Conservation (phyloP, 2,888 invertebrate species). For the Drosophila pseudotakahashii region DNA sequence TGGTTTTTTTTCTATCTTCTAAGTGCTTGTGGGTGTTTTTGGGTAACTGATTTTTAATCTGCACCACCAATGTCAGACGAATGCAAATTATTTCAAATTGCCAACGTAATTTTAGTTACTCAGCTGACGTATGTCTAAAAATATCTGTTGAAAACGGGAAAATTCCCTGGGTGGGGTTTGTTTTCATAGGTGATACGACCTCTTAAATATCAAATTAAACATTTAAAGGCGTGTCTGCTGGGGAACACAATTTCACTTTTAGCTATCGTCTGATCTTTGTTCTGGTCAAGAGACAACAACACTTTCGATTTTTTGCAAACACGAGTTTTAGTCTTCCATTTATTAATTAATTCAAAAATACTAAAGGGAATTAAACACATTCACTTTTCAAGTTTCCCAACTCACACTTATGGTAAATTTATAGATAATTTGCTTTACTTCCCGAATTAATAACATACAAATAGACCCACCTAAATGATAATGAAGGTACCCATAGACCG, state of each 20-base stretch:
- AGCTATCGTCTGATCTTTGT: not conserved
- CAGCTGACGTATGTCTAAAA: not conserved
- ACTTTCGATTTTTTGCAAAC: not conserved
- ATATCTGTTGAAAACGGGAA: not conserved
- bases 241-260: too few relatives aligned
- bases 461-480: not conserved
- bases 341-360: too few relatives aligned
- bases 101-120: not conserved
- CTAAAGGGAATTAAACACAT: not conserved
- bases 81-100: slow-evolving; percentile 53
- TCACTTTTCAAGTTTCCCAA: not conserved
- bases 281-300: not conserved
- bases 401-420: not conserved
- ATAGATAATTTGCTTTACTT: not conserved
- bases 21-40: slow-evolving; percentile 38
- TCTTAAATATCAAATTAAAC: not conserved
- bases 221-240: not conserved
- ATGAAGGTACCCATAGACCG: slow-evolving; percentile 16
- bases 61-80: slow-evolving; percentile 55
- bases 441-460: not conserved
- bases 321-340: too few relatives aligned
- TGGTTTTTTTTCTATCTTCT: slow-evolving; percentile 17
- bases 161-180: not conserved
- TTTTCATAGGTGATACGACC: not conserved
- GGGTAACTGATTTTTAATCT: slow-evolving; percentile 59